These are phyloP conservation scores for Magallana ariakensis DNA, from an alignment of 1,140 invertebrate genomes.

Conservation along the genomic window DNA sequence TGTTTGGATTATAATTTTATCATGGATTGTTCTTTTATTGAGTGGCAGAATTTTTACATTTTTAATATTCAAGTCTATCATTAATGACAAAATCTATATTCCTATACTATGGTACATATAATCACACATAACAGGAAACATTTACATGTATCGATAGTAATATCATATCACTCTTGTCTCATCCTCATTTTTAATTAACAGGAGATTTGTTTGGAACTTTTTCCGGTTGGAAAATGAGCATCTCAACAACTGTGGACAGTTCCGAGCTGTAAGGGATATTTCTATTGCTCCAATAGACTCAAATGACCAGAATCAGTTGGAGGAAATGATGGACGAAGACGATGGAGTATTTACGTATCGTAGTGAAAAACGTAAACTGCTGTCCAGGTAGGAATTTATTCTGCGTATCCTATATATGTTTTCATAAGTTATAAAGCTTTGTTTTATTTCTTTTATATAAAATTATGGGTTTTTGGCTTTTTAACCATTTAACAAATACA, in stretches of 20 bases:
- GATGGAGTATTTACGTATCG: conserved; percentile 91
- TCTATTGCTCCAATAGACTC: conserved; percentile 97
- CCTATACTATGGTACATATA: too few relatives aligned
- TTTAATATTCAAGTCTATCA: too few relatives aligned
- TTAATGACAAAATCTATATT: too few relatives aligned
- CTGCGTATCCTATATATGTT: not conserved
- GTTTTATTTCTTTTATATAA: not conserved
- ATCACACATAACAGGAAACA: too few relatives aligned
- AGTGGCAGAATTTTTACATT: too few relatives aligned
- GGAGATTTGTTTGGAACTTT: conserved; percentile 99
- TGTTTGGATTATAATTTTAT: too few relatives aligned
- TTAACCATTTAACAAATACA: not conserved
- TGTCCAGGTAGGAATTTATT: not conserved
- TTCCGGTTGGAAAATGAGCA: conserved; percentile 99
- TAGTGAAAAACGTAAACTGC: conserved; percentile 72
- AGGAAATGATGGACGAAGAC: conserved; percentile 97
- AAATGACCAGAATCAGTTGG: conserved; percentile 92
- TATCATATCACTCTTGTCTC: too few relatives aligned
- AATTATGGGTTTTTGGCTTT: not conserved
- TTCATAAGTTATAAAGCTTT: not conserved
- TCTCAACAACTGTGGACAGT: conserved; percentile 99
- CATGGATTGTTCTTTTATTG: too few relatives aligned
- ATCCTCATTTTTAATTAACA: conserved; percentile 73
- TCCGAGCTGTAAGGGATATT: conserved; percentile 98
- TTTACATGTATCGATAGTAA: too few relatives aligned